Conservation (phyloP, 1,140 invertebrate genomes). For the Sitodiplosis mosellana region DNA sequence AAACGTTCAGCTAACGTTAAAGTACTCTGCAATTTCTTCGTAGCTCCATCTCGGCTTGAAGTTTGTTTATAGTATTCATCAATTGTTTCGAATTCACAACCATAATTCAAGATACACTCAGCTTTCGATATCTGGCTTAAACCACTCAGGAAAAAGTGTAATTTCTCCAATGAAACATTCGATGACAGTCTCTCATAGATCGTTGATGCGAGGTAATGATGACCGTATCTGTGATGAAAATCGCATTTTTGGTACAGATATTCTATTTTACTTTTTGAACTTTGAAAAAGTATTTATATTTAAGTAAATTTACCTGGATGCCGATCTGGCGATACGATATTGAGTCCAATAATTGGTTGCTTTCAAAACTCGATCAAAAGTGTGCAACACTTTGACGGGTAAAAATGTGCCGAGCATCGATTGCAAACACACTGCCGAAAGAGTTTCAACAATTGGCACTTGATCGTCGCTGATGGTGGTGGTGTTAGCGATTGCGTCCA, state of each 20-base stretch:
- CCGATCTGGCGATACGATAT: conserved; percentile 72
- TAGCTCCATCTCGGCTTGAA: background rate
- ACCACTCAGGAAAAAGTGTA: conserved; percentile 76
- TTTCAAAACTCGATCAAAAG: conserved; percentile 36
- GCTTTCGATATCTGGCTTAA: conserved; percentile 50
- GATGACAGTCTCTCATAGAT: conserved; percentile 48
- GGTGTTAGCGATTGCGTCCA: conserved; percentile 15
- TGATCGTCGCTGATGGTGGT: conserved; percentile 9
- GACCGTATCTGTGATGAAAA: conserved; percentile 44
- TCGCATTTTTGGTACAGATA: background rate
- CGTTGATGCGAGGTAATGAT: conserved; percentile 49
- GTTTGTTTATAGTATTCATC: background rate
- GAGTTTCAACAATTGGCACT: conserved; percentile 17
- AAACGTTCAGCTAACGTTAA: conserved; percentile 33
- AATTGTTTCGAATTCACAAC: conserved; percentile 16
- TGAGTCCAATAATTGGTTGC: conserved; percentile 60
- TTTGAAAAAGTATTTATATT: background rate
- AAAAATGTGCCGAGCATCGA: conserved; percentile 40
- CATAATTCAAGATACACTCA: conserved; percentile 33
- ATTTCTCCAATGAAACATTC: conserved; percentile 71
- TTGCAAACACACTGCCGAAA: conserved; percentile 46
- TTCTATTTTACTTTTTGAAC: too few species aligned
- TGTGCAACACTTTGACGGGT: conserved; percentile 33
- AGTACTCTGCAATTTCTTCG: conserved; percentile 14
- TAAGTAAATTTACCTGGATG: conserved; percentile 37